Conservation (phyloP, 2,113 vertebrate species). For the Oriolus oriolus region DNA sequence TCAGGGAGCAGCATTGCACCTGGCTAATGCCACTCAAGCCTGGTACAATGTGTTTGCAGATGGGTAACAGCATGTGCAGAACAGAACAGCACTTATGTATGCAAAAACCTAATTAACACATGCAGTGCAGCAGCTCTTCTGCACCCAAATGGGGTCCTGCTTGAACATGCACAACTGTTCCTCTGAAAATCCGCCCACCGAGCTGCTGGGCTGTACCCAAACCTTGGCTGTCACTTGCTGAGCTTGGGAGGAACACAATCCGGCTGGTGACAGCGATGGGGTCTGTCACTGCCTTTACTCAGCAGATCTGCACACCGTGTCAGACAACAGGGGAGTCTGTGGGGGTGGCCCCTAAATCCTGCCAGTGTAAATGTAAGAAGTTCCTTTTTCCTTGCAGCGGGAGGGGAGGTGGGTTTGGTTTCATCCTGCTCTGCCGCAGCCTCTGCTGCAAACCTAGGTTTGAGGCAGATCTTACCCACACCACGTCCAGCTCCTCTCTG, state of each 20-base stretch:
- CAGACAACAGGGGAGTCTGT: neutral
- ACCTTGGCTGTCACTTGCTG: neutral
- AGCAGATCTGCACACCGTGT: fast-evolving
- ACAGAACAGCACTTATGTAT: neutral
- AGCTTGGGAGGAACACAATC: neutral
- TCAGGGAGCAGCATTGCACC: neutral
- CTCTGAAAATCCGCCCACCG: neutral
- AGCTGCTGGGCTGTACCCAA: neutral
- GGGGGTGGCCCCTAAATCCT: neutral
- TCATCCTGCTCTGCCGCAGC: fast-evolving
- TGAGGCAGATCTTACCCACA: neutral
- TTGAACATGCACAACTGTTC: neutral
- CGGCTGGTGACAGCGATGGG: neutral
- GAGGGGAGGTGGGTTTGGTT: neutral
- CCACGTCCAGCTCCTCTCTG: neutral
- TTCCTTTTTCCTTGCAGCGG: neutral
- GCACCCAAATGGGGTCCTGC: neutral
- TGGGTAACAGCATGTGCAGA: neutral
- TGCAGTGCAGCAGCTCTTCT: neutral
- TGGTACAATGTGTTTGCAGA: neutral
- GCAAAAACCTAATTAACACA: neutral
- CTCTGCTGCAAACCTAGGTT: neutral
- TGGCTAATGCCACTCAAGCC: neutral
- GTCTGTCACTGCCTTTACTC: neutral
- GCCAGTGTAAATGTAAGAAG: neutral